These are phyloP conservation scores for Podarcis muralis DNA, from an alignment of 2,113 vertebrate species.

Conservation along the genomic window DNA sequence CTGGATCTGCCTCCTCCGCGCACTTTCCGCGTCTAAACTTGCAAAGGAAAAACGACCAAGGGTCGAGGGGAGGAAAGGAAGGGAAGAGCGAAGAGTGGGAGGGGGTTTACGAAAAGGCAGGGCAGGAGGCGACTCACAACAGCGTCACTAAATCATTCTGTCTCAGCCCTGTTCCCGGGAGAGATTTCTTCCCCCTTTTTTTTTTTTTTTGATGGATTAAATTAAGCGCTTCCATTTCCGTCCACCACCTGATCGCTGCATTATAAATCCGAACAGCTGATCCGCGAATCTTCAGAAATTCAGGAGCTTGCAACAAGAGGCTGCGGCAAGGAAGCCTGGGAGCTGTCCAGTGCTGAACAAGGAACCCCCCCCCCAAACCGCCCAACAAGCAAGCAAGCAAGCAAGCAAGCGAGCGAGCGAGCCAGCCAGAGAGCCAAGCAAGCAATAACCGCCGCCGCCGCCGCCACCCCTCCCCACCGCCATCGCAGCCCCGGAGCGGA, in stretches of 20 bases:
- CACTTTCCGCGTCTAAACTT: background rate
- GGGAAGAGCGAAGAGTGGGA: background rate
- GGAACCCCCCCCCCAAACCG: background rate
- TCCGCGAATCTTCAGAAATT: constrained; percentile 76
- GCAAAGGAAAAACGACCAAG: too few relatives aligned
- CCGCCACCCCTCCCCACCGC: background rate
- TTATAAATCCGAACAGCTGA: constrained; percentile 87
- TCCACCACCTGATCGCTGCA: constrained; percentile 72
- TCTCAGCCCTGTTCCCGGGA: constrained; percentile 78
- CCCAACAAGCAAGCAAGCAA: background rate
- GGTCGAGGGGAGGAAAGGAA: background rate
- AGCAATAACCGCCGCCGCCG: background rate
- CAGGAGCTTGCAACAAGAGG: constrained; percentile 65
- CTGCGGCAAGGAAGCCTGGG: constrained; percentile 37
- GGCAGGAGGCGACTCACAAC: constrained; percentile 68
- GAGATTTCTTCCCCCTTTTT: constrained; percentile 55
- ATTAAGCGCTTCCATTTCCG: constrained; percentile 79
- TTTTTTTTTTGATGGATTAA: constrained; percentile 76
- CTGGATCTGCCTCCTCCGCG: too few relatives aligned
- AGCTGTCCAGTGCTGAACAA: constrained; percentile 42
- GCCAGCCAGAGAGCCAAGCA: background rate
- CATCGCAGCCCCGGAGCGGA: background rate
- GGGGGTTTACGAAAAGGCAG: background rate
- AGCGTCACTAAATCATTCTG: constrained; percentile 76
- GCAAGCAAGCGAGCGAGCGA: background rate